Base-by-base conservation (phyloP, 2,113 vertebrate species). In the Centrocercus urophasianus region DNA sequence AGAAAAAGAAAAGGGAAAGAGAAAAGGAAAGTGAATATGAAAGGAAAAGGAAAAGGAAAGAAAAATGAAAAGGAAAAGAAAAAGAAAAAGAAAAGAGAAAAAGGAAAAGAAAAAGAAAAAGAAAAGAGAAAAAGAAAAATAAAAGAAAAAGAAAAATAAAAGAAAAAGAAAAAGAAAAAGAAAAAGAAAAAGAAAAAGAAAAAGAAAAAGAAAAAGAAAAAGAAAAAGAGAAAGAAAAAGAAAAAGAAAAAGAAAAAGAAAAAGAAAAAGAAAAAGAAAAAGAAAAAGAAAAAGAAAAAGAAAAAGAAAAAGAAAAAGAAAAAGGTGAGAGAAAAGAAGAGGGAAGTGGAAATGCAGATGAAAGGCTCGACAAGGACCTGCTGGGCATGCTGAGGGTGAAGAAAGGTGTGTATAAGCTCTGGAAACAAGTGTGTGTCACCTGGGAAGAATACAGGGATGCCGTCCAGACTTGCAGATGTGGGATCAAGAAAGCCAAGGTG, bases 311-410 rank as follows among this genome's bases (percentile, higher is more conserved):
- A 45, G 3, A 15, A 10, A 27, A 14, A n/a, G 24, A 9, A 3
- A 22, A 17, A 16, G 11, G 3, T 8, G 25, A 42, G 15, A 24
- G 10, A 9, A 20, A 14, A 18, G 18, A 34, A 19, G 54, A 3
- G 18, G 6, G 15, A 19, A 59, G 2, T 6, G 6, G 22, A 18
- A 34, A 4, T 5, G 8, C 8, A 30, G 1, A 10, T 22, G 24
- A 72, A 59, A 5, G 8, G 22, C 42, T 42, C 42, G 5, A 13
- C 42, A 42, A 42, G 42, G 42, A 42, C 42, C 42, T 14, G 42
- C 13, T 42, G 42, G 42, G 13, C 42, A 42, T 14, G 42, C 13
- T 42, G 42, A 42, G 13, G 42, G 42, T 14, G 42, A 42, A 42
- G 42, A 42, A 42, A 42, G 13, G 42, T 42, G 42, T 5, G 42